Percentiles rank a stretch among this genome's conserved stretches.
Evolutionary conservation across 2,888 invertebrate species (phyloP).

Genomic region (Nemapogon koenigi): DNA sequence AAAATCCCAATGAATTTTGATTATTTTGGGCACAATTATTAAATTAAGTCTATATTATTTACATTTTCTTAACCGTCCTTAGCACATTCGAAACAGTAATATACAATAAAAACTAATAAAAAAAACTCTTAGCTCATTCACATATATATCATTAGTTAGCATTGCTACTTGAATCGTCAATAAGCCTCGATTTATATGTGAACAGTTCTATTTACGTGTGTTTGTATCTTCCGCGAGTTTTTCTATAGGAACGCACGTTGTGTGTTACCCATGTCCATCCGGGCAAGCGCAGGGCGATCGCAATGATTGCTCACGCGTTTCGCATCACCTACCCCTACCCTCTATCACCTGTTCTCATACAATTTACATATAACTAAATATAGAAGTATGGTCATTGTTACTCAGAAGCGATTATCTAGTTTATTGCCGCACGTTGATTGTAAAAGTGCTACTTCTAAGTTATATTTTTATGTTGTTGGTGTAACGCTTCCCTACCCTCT

Average conservation of each 20-base stretch:
- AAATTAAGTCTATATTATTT: no score
- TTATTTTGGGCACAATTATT: no score
- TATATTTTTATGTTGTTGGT: no score
- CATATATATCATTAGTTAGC: no score
- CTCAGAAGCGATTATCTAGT: constrained; percentile 7
- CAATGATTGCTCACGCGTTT: constrained; percentile 60
- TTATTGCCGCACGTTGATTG: constrained; percentile 1
- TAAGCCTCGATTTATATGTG: constrained; percentile 9
- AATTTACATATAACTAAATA: constrained; percentile 46
- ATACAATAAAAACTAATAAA: no score
- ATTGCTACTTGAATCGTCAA: no score
- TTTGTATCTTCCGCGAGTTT: constrained; percentile 14
- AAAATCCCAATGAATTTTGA: no score
- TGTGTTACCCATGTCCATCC: constrained; percentile 46
- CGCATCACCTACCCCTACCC: constrained; percentile 58
- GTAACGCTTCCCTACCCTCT: no score
- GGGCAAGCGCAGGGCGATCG: constrained; percentile 40
- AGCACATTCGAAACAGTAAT: no score
- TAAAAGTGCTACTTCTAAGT: no score
- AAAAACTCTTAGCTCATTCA: no score
- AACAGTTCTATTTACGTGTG: constrained; percentile 16
- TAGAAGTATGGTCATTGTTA: constrained; percentile 7
- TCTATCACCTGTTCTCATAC: constrained; percentile 46
- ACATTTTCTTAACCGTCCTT: no score
- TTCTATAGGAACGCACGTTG: constrained; percentile 14